Percentiles rank a stretch among this genome's conserved stretches.
These are phyloP conservation scores for Parelbella ahira DNA, from an alignment of 2,888 invertebrate species.

Conservation along the genomic window DNA sequence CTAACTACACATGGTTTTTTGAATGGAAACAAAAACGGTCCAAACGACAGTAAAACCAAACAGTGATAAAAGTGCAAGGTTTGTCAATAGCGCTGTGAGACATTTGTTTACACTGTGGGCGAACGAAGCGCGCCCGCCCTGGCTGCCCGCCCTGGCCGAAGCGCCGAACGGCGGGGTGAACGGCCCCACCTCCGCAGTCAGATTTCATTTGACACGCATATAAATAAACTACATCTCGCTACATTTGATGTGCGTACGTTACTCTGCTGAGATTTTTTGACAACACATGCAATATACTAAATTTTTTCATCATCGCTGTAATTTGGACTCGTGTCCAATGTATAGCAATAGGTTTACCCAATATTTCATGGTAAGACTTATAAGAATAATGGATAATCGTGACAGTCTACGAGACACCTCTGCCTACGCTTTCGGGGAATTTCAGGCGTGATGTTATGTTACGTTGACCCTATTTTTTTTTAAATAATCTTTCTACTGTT, in stretches of 20 bases:
- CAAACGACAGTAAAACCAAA: constrained; percentile 5
- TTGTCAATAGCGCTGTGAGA: constrained; percentile 34
- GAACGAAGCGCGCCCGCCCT: constrained; percentile 32
- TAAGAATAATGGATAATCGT: no score
- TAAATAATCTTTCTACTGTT: no score
- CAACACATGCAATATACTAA: neutral
- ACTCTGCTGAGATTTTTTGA: constrained; percentile 11
- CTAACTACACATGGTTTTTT: no score
- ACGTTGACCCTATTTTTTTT: no score
- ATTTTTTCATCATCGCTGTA: no score
- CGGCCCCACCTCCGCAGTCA: constrained; percentile 43
- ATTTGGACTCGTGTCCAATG: no score
- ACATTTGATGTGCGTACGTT: constrained; percentile 9
- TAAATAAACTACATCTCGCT: constrained; percentile 24
- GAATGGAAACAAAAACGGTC: no score
- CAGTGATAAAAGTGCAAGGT: constrained; percentile 36
- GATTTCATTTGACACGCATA: constrained; percentile 31
- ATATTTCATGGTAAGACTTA: no score
- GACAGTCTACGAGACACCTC: no score
- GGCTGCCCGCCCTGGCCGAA: constrained; percentile 33
- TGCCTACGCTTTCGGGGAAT: no score
- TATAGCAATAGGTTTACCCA: no score
- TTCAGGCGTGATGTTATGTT: no score
- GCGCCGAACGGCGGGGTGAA: constrained; percentile 47
- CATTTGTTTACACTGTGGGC: constrained; percentile 61